Percentiles rank a stretch among this genome's conserved stretches.
Conservation (phyloP, 2,797 vertebrate species). For the Triplophysa bombifrons region DNA sequence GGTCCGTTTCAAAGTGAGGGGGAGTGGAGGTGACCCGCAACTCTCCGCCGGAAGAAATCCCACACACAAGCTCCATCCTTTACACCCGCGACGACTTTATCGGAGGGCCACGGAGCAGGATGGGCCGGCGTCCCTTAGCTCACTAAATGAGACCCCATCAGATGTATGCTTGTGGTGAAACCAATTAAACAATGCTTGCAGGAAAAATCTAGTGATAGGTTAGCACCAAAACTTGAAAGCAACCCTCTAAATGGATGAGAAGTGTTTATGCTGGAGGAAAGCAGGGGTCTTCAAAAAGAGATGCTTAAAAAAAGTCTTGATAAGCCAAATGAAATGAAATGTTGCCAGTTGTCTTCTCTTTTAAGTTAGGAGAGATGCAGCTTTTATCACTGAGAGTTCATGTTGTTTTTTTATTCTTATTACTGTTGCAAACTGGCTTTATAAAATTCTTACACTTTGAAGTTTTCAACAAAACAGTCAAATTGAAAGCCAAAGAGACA, state of each 20-base stretch:
- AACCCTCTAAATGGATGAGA: slow-evolving; percentile 51
- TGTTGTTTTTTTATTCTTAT: neutral
- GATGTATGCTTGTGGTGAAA: slow-evolving; percentile 74
- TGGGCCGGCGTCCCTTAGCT: slow-evolving; percentile 60
- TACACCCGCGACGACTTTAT: slow-evolving; percentile 70
- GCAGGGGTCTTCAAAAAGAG: slow-evolving; percentile 38
- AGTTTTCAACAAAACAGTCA: neutral
- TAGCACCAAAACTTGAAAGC: slow-evolving; percentile 60
- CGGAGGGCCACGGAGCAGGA: slow-evolving; percentile 51
- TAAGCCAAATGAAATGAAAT: slow-evolving; percentile 36
- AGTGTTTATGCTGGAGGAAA: slow-evolving; percentile 44
- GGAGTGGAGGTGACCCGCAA: slow-evolving; percentile 79
- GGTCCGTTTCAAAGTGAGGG: slow-evolving; percentile 83
- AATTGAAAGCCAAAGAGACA: neutral
- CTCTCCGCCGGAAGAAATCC: slow-evolving; percentile 79
- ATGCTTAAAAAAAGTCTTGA: neutral
- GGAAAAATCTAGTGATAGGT: slow-evolving; percentile 65
- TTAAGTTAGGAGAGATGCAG: neutral
- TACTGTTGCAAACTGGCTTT: slow-evolving; percentile 1
- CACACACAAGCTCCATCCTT: slow-evolving; percentile 74
- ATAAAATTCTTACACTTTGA: slow-evolving; percentile 5
- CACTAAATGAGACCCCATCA: slow-evolving; percentile 69
- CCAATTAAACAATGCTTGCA: slow-evolving; percentile 75
- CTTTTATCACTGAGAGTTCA: slow-evolving; percentile 14
- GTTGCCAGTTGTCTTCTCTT: slow-evolving; percentile 15